Conservation (phyloP, 2,888 invertebrate species). For the Ecliptopera silaceata region DNA sequence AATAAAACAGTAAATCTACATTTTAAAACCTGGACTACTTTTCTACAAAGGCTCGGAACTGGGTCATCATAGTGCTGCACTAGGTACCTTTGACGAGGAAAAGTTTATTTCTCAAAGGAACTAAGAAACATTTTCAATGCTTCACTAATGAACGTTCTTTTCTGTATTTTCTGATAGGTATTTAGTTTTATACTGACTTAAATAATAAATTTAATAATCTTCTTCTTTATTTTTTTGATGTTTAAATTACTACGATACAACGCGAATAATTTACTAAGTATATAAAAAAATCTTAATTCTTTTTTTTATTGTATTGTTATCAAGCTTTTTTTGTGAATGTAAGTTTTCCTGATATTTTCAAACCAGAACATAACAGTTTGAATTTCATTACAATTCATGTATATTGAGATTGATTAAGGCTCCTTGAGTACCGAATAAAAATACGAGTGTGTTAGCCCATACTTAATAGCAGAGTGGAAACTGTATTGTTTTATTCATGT, state of each 20-base stretch:
- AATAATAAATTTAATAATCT: no score
- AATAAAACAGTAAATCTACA: background rate
- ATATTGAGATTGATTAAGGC: no score
- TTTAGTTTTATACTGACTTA: no score
- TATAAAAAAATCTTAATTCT: no score
- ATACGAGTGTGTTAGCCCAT: background rate
- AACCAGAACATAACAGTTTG: no score
- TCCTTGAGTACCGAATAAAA: background rate
- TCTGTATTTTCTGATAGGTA: background rate
- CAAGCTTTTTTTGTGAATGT: no score
- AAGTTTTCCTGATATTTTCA: no score
- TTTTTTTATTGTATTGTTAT: no score
- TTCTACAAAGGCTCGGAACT: conserved; percentile 13
- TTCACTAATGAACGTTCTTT: conserved; percentile 12
- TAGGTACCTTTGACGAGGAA: conserved; percentile 9
- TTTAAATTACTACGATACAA: no score
- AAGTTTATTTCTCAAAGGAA: conserved; percentile 23
- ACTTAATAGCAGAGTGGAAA: background rate
- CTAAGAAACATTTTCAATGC: conserved; percentile 19
- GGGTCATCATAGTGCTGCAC: conserved; percentile 18
- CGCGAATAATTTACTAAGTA: no score
- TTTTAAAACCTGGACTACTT: conserved; percentile 5
- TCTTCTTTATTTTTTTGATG: no score
- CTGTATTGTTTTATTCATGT: conserved; percentile 12
- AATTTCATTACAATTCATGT: no score